Conservation (phyloP, 1,140 invertebrate genomes). For the Heliothis virescens region DNA sequence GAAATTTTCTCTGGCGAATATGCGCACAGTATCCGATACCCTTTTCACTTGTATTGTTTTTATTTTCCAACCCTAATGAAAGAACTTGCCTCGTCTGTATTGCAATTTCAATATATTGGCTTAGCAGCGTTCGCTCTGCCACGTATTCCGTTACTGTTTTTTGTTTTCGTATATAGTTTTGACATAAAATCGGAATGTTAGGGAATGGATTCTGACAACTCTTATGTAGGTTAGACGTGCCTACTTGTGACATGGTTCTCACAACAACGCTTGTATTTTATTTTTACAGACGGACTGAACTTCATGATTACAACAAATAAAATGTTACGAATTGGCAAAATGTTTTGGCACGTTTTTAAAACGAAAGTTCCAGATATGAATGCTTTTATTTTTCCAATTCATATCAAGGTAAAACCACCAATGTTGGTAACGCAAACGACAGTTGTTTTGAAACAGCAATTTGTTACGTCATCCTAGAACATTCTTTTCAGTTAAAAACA, state of each 20-base stretch:
- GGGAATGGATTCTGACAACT: constrained; percentile 40
- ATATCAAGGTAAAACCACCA: constrained; percentile 28
- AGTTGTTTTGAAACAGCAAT: constrained; percentile 36
- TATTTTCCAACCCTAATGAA: constrained; percentile 84
- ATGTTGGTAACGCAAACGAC: constrained; percentile 28
- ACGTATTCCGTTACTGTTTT: constrained; percentile 44
- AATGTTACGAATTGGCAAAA: constrained; percentile 5
- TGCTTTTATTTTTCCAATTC: constrained; percentile 22
- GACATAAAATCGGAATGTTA: constrained; percentile 38
- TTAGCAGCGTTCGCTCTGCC: constrained; percentile 52
- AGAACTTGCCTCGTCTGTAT: constrained; percentile 73
- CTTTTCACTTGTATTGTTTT: constrained; percentile 85
- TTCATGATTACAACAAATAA: constrained; percentile 27
- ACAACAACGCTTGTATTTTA: constrained; percentile 9
- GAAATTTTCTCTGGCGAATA: constrained; percentile 81
- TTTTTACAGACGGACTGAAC: neutral
- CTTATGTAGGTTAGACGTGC: constrained; percentile 27
- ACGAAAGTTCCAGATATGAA: constrained; percentile 29
- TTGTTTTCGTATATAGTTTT: constrained; percentile 50
- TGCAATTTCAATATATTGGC: constrained; percentile 67
- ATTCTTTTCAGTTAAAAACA: constrained; percentile 13
- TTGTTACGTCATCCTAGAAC: neutral
- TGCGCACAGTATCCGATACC: constrained; percentile 80
- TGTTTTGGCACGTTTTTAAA: constrained; percentile 26
- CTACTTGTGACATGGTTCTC: neutral